Conservation (phyloP, 1,140 invertebrate genomes). For the Pseudomyrmex pallidus region DNA sequence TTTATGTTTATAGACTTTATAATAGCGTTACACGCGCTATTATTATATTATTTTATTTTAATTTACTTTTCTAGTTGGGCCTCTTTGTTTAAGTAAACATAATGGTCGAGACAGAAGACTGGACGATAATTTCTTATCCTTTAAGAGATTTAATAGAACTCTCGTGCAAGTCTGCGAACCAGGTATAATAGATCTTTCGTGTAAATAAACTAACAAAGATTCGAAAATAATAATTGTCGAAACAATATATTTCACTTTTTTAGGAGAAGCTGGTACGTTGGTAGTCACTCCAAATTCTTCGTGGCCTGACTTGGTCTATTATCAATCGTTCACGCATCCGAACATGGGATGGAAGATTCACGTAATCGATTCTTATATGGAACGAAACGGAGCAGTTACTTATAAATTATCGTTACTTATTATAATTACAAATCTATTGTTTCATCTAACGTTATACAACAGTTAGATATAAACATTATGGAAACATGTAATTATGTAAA, state of each 20-base stretch:
- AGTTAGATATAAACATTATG: conserved; percentile 29
- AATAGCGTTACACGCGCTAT: too few species aligned
- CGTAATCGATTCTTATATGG: conserved; percentile 90
- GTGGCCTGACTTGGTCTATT: conserved; percentile 97
- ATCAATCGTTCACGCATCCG: conserved; percentile 95
- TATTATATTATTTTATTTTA: not conserved
- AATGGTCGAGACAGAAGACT: conserved; percentile 89
- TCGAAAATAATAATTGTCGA: not conserved
- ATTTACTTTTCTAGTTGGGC: conserved; percentile 87
- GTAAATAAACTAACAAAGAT: not conserved
- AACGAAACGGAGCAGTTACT: conserved; percentile 62
- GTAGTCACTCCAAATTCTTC: conserved; percentile 94
- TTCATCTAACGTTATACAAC: conserved; percentile 57
- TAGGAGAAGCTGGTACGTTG: conserved; percentile 89
- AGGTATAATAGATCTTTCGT: conserved; percentile 79
- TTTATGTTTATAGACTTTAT: too few species aligned
- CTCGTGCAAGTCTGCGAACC: conserved; percentile 89
- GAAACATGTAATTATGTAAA: conserved; percentile 5
- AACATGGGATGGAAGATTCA: conserved; percentile 97
- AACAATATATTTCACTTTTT: conserved; percentile 36
- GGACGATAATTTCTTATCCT: conserved; percentile 91
- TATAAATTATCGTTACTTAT: conserved; percentile 54
- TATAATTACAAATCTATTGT: conserved; percentile 62
- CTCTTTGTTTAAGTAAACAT: conserved; percentile 91
- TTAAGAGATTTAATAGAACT: conserved; percentile 93